Base-by-base conservation (phyloP, 2,113 vertebrate genomes). In the Myocastor coypus region DNA sequence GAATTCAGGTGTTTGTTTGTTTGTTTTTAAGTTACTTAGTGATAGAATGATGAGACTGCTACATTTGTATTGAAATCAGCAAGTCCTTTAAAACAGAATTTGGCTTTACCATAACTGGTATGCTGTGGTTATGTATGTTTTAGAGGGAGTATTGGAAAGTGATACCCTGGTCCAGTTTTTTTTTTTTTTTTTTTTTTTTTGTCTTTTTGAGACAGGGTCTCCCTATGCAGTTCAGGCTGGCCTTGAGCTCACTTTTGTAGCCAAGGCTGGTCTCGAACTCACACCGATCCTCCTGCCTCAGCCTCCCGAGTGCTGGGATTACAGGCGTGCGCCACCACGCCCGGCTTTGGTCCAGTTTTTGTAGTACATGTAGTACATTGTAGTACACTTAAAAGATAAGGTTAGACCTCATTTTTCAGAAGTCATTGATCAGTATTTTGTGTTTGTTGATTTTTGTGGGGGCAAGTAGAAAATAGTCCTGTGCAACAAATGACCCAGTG, bases 351-450 rank as follows among this genome's bases (percentile, higher is more conserved):
- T 83, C 63, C 30, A 82, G 64, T 61, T 88, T 82, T 86, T 91
- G 75, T 84, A 88, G 66, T 88, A 88, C 3, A 12, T 83, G n/a
- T n/a, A n/a, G n/a, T n/a, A n/a, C n/a, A n/a, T n/a, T n/a, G n/a
- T n/a, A n/a, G n/a, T n/a, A n/a, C 37, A 69, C n/a, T 85, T 92
- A 20, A 83, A 85, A 92, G 34, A 20, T 75, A 68, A 55, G 64
- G 11, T 40, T 77, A 73, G 57, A 40, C 24, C 20, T 77, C 10
- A 73, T 83, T 84, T 61, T 87, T 92, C 30, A 75, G 37, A 55
- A 86, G 69, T 94, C 7, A 69, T 42, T 40, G 61, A 78, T 22
- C 50, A 95, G 80, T 86, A 83, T 75, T 88, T 83, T 87, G 13
- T 96, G 14, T 73, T 78, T 86, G 30, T 40, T 42, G 87, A 69